Conservation (phyloP, 2,113 vertebrate species). For the Kryptolebias marmoratus region DNA sequence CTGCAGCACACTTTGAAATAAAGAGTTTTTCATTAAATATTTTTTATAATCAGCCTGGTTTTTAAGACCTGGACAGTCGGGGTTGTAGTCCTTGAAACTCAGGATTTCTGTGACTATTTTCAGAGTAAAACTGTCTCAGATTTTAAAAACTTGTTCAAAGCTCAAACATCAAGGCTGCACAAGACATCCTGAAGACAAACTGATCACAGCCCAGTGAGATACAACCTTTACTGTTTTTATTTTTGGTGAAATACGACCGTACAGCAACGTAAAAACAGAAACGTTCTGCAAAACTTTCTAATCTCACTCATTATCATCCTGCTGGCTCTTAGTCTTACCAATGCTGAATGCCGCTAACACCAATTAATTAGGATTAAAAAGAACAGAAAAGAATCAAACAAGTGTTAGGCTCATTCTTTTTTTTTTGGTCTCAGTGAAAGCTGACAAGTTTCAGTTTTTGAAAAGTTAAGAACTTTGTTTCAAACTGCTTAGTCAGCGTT, state of each 20-base stretch:
- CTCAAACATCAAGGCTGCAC: too few relatives aligned
- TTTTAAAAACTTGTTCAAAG: too few relatives aligned
- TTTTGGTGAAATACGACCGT: neutral
- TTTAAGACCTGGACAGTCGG: too few relatives aligned
- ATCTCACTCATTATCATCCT: neutral
- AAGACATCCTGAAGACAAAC: too few relatives aligned
- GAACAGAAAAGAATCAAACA: neutral
- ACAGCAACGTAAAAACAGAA: neutral
- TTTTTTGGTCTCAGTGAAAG: neutral
- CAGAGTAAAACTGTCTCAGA: too few relatives aligned
- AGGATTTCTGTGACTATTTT: too few relatives aligned
- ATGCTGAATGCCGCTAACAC: constrained; percentile 28
- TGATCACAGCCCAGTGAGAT: too few relatives aligned
- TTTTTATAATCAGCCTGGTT: too few relatives aligned
- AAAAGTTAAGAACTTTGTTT: neutral
- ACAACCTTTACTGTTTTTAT: neutral
- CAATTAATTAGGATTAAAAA: constrained; percentile 24
- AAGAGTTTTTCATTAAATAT: too few relatives aligned
- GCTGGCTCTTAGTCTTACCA: constrained; percentile 35
- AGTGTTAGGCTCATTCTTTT: neutral
- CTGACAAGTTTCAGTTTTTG: neutral
- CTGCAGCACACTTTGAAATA: too few relatives aligned
- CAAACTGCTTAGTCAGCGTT: neutral
- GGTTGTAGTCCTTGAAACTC: too few relatives aligned
- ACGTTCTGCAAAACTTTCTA: neutral